Conservation (phyloP, 2,113 vertebrate genomes). For the Tricholaema leucomelas region DNA sequence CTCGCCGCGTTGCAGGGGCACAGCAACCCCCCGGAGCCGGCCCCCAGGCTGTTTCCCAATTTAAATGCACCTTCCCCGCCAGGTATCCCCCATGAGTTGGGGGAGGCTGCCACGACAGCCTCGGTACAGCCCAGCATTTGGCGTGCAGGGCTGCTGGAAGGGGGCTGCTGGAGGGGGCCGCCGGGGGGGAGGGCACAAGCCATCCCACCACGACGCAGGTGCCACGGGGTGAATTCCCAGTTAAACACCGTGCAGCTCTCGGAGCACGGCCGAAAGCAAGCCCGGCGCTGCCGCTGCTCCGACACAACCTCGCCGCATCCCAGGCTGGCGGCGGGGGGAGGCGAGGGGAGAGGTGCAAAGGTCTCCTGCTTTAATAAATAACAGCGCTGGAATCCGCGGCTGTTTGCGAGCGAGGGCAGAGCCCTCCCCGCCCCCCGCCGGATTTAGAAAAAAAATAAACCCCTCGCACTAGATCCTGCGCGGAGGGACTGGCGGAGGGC, state of each 20-base stretch:
- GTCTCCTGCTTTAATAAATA: constrained; percentile 65
- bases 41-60: neutral
- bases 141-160: no score
- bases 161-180: neutral
- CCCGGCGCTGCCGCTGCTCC: neutral
- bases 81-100: neutral
- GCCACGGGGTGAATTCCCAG: constrained; percentile 16
- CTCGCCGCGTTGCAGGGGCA: neutral
- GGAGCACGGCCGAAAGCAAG: constrained; percentile 17
- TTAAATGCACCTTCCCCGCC: neutral
- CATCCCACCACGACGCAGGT: neutral
- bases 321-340: neutral
- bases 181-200: neutral
- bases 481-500: neutral
- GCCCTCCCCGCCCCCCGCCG: constrained; percentile 18
- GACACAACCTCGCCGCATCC: neutral
- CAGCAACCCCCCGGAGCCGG: neutral
- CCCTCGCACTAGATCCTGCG: constrained; percentile 41
- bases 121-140: neutral
- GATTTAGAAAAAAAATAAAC: constrained; percentile 29
- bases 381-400: constrained; percentile 53
- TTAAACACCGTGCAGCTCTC: constrained; percentile 15
- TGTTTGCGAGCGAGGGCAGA: constrained; percentile 57
- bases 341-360: constrained; percentile 34
- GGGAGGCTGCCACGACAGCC: neutral